phyloP scores from a whole-genome alignment of 2,888 invertebrate genomes.

The Cryptosula pallasiana region DNA sequence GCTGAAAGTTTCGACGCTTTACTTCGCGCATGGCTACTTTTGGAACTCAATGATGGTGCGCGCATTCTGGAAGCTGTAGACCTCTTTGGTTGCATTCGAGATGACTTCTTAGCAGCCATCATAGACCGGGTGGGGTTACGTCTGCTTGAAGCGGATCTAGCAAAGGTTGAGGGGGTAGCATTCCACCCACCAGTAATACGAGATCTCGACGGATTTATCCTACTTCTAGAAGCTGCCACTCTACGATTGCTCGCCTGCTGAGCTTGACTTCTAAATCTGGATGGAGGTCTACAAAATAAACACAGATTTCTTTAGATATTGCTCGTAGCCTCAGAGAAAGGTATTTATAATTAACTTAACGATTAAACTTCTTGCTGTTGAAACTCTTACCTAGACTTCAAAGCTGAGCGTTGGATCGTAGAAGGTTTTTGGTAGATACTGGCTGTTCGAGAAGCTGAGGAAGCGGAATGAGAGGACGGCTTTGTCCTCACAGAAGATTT shows the following conservation, averaged over 20 bases:
- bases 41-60: not conserved
- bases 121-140: not conserved
- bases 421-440: not conserved
- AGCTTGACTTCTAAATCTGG: not conserved
- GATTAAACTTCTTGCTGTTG: not conserved
- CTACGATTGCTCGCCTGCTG: not conserved
- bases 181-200: not conserved
- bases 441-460: not conserved
- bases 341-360: not conserved
- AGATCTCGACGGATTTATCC: not conserved
- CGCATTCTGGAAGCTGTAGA: not conserved
- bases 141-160: not conserved
- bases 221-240: not conserved
- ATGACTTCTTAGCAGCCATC: not conserved
- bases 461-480: not conserved
- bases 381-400: not conserved
- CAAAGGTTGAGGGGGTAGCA: not conserved
- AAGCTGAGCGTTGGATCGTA: not conserved
- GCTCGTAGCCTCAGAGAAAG: not conserved
- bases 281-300: not conserved
- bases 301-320: not conserved
- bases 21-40: not conserved
- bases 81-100: not conserved
- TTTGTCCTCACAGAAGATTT: not conserved
- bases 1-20: not conserved